Evolutionary conservation across 2,113 vertebrate genomes (phyloP).

Genomic region (Bos taurus): DNA sequence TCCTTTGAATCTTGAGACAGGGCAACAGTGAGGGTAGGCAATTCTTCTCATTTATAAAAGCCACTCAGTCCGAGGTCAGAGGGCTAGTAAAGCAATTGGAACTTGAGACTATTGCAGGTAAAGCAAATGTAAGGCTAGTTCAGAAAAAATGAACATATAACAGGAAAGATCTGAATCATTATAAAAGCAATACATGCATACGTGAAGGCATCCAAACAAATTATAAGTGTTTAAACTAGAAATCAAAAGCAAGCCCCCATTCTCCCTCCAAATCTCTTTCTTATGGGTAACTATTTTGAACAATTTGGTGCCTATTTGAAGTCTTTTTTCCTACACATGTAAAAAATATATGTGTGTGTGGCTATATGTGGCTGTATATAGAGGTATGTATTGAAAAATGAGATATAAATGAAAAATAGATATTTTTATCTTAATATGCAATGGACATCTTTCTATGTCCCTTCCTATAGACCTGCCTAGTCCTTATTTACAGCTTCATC

Average conservation of each 20-base stretch:
- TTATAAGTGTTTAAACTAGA: neutral
- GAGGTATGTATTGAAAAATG: neutral
- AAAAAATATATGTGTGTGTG: neutral
- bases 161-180: neutral
- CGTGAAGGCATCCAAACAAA: neutral
- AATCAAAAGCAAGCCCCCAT: neutral
- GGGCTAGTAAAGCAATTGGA: neutral
- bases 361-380: neutral
- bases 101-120: neutral
- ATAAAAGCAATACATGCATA: neutral
- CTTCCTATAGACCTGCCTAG: neutral
- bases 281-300: neutral
- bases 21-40: neutral
- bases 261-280: neutral
- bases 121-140: neutral
- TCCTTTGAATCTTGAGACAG: neutral
- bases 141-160: neutral
- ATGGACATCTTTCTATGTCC: neutral
- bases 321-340: neutral
- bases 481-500: neutral
- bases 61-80: neutral
- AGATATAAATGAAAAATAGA: neutral
- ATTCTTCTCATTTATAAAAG: neutral
- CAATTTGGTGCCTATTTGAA: neutral
- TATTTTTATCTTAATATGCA: neutral